Evolutionary conservation across 2,113 vertebrate genomes (phyloP).

Genomic region (Atherinomorus stipes): DNA sequence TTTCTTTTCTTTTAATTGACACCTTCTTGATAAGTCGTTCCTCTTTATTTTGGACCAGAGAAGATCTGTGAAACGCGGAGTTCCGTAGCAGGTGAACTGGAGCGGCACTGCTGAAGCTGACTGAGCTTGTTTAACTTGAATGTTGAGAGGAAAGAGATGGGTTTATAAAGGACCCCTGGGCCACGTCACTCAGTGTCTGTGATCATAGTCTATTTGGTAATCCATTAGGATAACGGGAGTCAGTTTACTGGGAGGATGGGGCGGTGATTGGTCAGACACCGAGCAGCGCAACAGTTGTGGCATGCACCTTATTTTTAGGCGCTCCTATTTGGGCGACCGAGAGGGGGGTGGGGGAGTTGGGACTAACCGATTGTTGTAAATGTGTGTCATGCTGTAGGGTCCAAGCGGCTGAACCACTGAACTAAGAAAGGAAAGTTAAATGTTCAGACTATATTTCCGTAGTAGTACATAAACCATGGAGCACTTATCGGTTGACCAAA

Average conservation of each 20-base stretch:
- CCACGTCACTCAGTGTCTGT: constrained; percentile 85
- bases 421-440: constrained; percentile 74
- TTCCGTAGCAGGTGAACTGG: constrained; percentile 51
- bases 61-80: constrained; percentile 32
- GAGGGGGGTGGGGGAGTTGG: constrained; percentile 42
- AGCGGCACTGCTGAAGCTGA: constrained; percentile 45
- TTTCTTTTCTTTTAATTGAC: constrained; percentile 73
- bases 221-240: constrained; percentile 63
- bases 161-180: constrained; percentile 78
- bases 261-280: constrained; percentile 70
- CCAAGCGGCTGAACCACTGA: constrained; percentile 61
- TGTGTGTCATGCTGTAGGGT: constrained; percentile 61
- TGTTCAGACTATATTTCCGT: neutral
- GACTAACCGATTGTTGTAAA: constrained; percentile 60
- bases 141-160: constrained; percentile 54
- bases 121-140: constrained; percentile 62
- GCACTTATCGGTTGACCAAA: neutral
- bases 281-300: constrained; percentile 71
- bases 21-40: constrained; percentile 63
- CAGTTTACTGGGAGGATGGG: constrained; percentile 68
- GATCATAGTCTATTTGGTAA: constrained; percentile 82
- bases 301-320: constrained; percentile 84
- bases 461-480: too few relatives aligned
- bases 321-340: constrained; percentile 70
- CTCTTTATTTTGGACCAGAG: constrained; percentile 50